Conservation (phyloP, 2,797 vertebrate species). For the Agapornis canus region DNA sequence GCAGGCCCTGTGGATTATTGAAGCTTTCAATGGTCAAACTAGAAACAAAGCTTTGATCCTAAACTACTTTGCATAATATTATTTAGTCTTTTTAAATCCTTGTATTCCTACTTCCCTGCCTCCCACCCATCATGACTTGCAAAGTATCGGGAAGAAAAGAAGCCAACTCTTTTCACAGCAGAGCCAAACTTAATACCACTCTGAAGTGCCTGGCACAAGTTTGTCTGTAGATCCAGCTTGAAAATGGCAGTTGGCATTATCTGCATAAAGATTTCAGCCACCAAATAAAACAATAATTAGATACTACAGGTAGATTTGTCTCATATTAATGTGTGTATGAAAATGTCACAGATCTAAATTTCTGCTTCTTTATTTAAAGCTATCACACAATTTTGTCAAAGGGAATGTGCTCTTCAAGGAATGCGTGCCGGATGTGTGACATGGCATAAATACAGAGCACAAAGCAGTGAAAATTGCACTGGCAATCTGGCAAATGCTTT, state of each 20-base stretch:
- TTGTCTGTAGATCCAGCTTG: not conserved
- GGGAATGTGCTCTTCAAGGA: not conserved
- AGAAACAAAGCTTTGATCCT: constrained; percentile 61
- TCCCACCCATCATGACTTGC: constrained; percentile 43
- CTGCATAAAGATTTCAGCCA: not conserved
- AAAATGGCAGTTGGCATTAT: not conserved
- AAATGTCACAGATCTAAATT: not conserved
- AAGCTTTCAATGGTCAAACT: constrained; percentile 18
- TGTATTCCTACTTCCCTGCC: constrained; percentile 21
- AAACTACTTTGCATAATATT: constrained; percentile 45
- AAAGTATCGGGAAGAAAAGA: not conserved
- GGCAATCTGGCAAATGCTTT: not conserved
- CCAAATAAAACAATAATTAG: not conserved
- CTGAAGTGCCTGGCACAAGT: constrained; percentile 43
- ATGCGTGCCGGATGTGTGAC: not conserved
- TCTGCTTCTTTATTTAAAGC: not conserved
- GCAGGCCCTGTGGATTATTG: not conserved
- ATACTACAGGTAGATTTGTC: not conserved
- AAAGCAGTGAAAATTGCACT: not conserved
- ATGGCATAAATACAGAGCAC: not conserved
- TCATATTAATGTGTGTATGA: not conserved
- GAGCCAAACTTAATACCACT: constrained; percentile 29
- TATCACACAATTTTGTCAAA: not conserved
- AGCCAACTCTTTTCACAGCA: constrained; percentile 27
- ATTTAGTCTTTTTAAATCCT: constrained; percentile 48